Conservation (phyloP, 1,140 invertebrate species). For the Trialeurodes vaporariorum region DNA sequence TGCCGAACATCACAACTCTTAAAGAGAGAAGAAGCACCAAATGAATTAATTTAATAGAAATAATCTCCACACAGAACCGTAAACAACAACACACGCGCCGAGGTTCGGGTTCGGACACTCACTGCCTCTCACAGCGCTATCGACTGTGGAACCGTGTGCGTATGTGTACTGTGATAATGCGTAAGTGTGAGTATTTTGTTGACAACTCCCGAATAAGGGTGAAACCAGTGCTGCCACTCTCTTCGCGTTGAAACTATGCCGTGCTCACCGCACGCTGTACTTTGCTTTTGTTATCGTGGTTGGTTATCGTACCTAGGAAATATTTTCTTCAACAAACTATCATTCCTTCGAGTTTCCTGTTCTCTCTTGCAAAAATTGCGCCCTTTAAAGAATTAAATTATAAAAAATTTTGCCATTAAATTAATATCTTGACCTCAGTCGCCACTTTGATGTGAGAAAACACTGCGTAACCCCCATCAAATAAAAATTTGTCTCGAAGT, state of each 20-base stretch:
- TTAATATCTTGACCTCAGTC: too few species aligned
- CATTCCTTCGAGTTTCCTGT: background rate
- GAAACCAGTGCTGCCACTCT: background rate
- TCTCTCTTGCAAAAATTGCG: background rate
- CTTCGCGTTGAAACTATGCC: background rate
- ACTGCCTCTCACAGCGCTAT: background rate
- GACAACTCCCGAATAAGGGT: background rate
- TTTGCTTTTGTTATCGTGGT: background rate
- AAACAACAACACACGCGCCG: background rate
- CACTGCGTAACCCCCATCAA: too few species aligned
- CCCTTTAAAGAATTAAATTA: too few species aligned
- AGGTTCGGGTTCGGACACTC: background rate
- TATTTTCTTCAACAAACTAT: background rate
- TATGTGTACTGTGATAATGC: background rate
- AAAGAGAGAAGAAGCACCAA: background rate
- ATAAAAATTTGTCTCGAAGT: too few species aligned
- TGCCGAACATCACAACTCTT: background rate
- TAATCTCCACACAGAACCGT: background rate
- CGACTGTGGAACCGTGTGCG: background rate
- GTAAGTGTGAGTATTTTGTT: background rate
- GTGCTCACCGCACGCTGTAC: background rate
- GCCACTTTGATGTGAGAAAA: too few species aligned
- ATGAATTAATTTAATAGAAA: background rate
- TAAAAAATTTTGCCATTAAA: too few species aligned
- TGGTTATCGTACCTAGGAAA: background rate